Evolutionary conservation across 2,888 invertebrate species (phyloP).

Genomic region (Eustalomyia histrio): DNA sequence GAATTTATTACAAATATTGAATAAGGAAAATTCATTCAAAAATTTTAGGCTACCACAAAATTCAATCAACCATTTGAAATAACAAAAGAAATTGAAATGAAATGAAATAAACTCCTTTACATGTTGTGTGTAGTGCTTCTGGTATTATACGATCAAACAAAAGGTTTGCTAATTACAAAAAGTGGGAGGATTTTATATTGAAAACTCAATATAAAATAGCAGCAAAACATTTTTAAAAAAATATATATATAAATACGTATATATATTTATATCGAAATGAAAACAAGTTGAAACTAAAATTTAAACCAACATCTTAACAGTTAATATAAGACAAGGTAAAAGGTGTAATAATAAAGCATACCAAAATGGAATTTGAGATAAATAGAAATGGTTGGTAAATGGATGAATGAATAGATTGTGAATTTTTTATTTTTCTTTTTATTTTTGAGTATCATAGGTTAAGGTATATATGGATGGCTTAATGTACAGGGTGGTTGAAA

Average conservation of each 20-base stretch:
- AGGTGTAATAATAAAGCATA: not conserved
- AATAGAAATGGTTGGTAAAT: too few species aligned
- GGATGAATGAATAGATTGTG: not conserved
- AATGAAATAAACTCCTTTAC: constrained; percentile 5
- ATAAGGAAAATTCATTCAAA: constrained; percentile 6
- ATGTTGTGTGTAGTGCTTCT: not conserved
- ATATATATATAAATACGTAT: too few species aligned
- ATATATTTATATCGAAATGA: not conserved
- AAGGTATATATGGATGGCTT: too few species aligned
- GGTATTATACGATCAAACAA: not conserved
- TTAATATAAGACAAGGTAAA: not conserved
- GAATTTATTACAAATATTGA: not conserved
- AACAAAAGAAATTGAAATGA: constrained; percentile 34
- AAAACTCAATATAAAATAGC: not conserved
- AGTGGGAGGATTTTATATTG: not conserved
- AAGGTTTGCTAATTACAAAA: constrained; percentile 22
- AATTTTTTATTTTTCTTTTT: too few species aligned
- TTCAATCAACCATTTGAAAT: constrained; percentile 41
- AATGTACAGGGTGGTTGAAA: too few species aligned
- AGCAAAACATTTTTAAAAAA: not conserved
- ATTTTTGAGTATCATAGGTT: not conserved
- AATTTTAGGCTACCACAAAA: constrained; percentile 21
- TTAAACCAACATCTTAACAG: not conserved
- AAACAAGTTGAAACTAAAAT: not conserved
- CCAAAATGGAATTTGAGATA: too few species aligned